Evolutionary conservation across 2,888 invertebrate species (phyloP), one percentile per base, ranked within the genome.

Genomic region (Tenthredo distinguenda): DNA sequence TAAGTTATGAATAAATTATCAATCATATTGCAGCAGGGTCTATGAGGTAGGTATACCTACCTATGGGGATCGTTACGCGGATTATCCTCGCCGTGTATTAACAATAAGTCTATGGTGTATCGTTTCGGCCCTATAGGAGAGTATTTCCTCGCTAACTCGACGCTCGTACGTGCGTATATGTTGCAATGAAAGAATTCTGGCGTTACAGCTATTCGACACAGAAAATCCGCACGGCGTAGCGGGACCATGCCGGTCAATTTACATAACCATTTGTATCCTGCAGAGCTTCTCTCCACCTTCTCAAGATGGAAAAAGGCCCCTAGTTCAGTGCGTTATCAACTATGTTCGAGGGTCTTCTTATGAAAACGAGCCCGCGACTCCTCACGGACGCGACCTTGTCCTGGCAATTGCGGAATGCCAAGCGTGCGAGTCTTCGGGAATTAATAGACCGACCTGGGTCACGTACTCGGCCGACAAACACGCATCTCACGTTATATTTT

Each of bases 161-260:
- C 31, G 83, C 81, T 37, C 31, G n/a, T 71, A 68, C 65, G 31
- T 47, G 47, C 68, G 43, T 31, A 21, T 71, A 68, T 62, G 83
- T 37, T 81, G 76, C 74, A 58, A 65, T 71, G 47, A 86, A 85
- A 86, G 87, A 86, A 88, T 84, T 84, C 85, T 87, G 86, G 87
- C 88, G 90, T 90, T 92, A 93, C 93, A 93, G 93, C 92, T 93
- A 93, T 89, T 92, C 89, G 93, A 92, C 93, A 92, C 91, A 92
- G 91, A 91, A 92, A 91, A 87, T 87, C 83, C 71, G 71, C 84
- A 87, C 85, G 84, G 83, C 84, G 83, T 93, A 92, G 92, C 92
- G 92, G 92, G 91, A 92, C 90, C 89, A 88, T 87, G 87, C 88
- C 87, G 88, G 88, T 86, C 89, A 90, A 92, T 92, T 92, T 91